These are phyloP conservation scores for Lepisosteus oculatus DNA, from an alignment of 2,113 vertebrate genomes.

Conservation along the genomic window DNA sequence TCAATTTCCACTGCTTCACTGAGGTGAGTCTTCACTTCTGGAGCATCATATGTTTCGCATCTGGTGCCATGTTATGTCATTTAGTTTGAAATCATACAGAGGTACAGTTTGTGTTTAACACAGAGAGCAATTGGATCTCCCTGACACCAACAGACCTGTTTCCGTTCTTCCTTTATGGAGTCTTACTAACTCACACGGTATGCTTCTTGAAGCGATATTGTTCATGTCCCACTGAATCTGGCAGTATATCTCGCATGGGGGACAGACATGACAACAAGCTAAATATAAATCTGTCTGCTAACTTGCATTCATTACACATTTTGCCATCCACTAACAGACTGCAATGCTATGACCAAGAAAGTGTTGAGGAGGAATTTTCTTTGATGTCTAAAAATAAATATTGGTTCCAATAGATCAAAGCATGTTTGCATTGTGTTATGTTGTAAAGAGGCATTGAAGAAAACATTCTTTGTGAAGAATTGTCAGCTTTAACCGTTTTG, in stretches of 20 bases:
- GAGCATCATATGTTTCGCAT: no score
- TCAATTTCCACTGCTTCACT: no score
- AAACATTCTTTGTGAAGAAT: background rate
- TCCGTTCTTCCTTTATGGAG: no score
- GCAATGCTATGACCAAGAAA: background rate
- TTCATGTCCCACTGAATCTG: no score
- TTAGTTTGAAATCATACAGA: no score
- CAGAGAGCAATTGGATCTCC: no score
- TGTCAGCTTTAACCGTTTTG: constrained; percentile 8
- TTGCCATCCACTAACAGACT: background rate
- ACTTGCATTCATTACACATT: background rate
- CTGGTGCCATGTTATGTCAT: no score
- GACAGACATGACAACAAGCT: background rate
- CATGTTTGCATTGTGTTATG: background rate
- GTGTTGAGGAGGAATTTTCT: background rate
- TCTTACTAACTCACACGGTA: no score
- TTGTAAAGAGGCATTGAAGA: background rate
- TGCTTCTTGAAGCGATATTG: no score
- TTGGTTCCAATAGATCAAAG: background rate
- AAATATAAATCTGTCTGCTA: constrained; percentile 1
- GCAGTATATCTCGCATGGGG: background rate
- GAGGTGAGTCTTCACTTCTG: no score
- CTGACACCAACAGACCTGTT: no score
- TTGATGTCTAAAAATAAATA: background rate
- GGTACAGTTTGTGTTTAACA: no score